phyloP scores from a whole-genome alignment of 2,888 invertebrate species.

The Lagria hirta region DNA sequence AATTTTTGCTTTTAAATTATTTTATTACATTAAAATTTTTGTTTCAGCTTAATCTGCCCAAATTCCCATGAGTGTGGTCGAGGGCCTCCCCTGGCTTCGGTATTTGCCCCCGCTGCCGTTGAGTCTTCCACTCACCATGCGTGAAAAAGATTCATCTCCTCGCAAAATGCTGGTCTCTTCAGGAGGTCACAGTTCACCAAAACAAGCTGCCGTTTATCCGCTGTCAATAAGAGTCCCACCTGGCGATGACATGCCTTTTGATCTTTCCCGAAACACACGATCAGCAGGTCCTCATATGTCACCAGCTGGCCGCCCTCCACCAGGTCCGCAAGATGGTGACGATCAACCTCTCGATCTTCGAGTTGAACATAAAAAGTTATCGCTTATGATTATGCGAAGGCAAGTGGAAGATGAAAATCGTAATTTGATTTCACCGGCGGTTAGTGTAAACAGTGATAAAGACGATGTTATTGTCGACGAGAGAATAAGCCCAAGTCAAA shows the following conservation, averaged over 20 bases:
- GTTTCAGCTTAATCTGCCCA: slow-evolving; percentile 36
- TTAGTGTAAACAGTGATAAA: slow-evolving; percentile 50
- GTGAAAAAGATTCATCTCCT: slow-evolving; percentile 91
- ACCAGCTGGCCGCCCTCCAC: slow-evolving; percentile 60
- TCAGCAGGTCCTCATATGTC: slow-evolving; percentile 60
- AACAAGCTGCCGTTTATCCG: slow-evolving; percentile 74
- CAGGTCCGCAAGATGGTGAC: slow-evolving; percentile 56
- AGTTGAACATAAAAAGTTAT: slow-evolving; percentile 77
- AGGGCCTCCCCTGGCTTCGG: slow-evolving; percentile 61
- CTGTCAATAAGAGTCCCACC: slow-evolving; percentile 63
- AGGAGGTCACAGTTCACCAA: slow-evolving; percentile 67
- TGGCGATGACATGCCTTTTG: slow-evolving; percentile 64
- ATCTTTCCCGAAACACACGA: slow-evolving; percentile 60
- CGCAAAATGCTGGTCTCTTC: slow-evolving; percentile 74
- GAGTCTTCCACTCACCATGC: slow-evolving; percentile 65
- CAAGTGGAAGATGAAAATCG: slow-evolving; percentile 82
- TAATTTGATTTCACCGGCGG: slow-evolving; percentile 71
- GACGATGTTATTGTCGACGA: slow-evolving; percentile 47
- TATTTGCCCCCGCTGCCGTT: slow-evolving; percentile 56
- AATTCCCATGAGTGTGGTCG: slow-evolving; percentile 72
- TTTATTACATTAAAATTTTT: slow-evolving; percentile 28
- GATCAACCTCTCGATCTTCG: slow-evolving; percentile 88
- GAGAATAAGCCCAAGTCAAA: slow-evolving; percentile 41
- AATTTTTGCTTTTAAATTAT: too few species aligned
- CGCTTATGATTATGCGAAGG: slow-evolving; percentile 53